A percentile compares a stretch with the other conserved stretches of the same genome.
phyloP scores from a whole-genome alignment of 23 tunicate species.

The Halocynthia aurantium region DNA sequence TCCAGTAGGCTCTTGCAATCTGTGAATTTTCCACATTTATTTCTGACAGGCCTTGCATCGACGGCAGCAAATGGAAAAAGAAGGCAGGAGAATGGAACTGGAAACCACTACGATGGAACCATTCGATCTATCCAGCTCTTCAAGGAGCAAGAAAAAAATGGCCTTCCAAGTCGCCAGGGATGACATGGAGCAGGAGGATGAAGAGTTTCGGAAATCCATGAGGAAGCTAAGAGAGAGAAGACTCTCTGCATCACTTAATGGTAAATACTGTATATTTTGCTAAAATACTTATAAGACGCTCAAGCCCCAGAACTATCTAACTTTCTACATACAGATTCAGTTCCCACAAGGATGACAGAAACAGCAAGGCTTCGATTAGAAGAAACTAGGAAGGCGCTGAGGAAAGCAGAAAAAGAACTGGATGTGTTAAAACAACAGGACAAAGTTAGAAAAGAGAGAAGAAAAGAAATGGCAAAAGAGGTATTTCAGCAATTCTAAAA shows the following conservation, averaged over 20 bases:
- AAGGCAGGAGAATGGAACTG: slow-evolving; percentile 10
- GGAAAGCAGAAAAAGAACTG: slow-evolving; percentile 44
- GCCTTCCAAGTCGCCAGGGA: not conserved
- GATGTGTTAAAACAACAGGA: slow-evolving; percentile 11
- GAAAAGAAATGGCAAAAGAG: slow-evolving; percentile 40
- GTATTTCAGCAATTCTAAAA: slow-evolving; percentile 12
- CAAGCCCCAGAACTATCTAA: no score
- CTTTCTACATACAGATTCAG: slow-evolving; percentile 20
- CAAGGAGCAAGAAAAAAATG: slow-evolving; percentile 14
- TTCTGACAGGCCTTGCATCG: slow-evolving; percentile 38
- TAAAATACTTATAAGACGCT: no score
- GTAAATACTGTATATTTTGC: no score
- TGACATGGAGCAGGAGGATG: slow-evolving; percentile 8
- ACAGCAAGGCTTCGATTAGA: slow-evolving; percentile 59
- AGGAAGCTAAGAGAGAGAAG: slow-evolving; percentile 18
- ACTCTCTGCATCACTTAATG: not conserved
- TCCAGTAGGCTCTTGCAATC: not conserved
- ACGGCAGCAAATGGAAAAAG: slow-evolving; percentile 29
- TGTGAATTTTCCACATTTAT: not conserved
- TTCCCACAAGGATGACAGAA: slow-evolving; percentile 76
- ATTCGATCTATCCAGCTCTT: slow-evolving; percentile 27
- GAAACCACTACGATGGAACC: slow-evolving; percentile 63
- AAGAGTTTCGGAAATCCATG: slow-evolving; percentile 19
- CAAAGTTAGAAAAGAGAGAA: slow-evolving; percentile 38
- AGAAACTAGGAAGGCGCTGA: slow-evolving; percentile 47